These are phyloP conservation scores for Bombus waltoni DNA, from an alignment of 1,140 invertebrate species.

Conservation along the genomic window DNA sequence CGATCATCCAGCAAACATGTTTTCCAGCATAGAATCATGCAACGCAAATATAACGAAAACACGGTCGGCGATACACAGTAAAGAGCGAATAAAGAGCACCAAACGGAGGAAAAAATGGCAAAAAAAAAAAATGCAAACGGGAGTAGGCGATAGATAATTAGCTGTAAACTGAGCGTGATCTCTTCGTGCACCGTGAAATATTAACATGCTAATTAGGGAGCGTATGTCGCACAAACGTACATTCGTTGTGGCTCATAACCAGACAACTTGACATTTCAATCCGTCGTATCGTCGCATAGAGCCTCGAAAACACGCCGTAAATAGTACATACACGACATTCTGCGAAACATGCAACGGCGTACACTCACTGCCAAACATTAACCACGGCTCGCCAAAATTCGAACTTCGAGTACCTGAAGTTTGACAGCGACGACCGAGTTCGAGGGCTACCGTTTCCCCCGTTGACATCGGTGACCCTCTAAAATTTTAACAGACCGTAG, in stretches of 20 bases:
- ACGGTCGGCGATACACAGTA: not conserved
- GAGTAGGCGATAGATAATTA: not conserved
- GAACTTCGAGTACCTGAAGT: not conserved
- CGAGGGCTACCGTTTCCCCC: not conserved
- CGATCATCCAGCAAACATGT: not conserved
- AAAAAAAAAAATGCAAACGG: no score
- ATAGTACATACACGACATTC: constrained; percentile 3
- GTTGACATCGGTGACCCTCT: no score
- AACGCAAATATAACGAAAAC: not conserved
- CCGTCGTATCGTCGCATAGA: not conserved
- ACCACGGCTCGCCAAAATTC: constrained; percentile 21
- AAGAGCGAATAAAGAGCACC: not conserved
- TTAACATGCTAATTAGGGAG: constrained; percentile 29
- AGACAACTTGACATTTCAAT: constrained; percentile 29
- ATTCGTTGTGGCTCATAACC: not conserved
- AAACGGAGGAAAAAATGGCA: no score
- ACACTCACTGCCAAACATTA: not conserved
- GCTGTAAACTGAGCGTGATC: not conserved
- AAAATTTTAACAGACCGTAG: not conserved
- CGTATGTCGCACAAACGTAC: not conserved
- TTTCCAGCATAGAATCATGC: not conserved
- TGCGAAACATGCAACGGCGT: not conserved
- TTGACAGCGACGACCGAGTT: not conserved
- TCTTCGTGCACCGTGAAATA: not conserved
- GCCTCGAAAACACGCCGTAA: not conserved